Evolutionary conservation across 2,113 vertebrate genomes (phyloP).

Genomic region (Plecotus auritus): DNA sequence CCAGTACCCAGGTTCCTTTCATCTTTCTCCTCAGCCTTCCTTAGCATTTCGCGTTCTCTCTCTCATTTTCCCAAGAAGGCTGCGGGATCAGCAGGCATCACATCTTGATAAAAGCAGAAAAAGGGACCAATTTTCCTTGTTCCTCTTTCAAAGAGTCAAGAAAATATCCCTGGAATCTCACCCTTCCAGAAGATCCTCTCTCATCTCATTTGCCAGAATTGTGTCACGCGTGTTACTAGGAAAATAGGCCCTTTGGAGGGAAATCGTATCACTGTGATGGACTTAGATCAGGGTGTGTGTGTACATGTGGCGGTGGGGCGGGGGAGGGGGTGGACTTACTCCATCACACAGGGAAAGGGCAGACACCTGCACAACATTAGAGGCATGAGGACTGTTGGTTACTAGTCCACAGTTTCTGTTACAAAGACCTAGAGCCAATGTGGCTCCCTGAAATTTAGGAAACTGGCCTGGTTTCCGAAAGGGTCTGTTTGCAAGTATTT

Average conservation of each 20-base stretch:
- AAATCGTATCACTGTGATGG: neutral
- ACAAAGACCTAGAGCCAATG: neutral
- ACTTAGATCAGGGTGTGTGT: neutral
- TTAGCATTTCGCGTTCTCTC: neutral
- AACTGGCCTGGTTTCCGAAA: neutral
- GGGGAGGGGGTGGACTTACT: neutral
- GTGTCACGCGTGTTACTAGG: neutral
- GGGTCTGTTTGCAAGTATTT: neutral
- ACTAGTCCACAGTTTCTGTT: neutral
- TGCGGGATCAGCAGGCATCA: neutral
- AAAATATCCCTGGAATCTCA: neutral
- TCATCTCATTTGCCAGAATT: neutral
- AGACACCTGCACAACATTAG: neutral
- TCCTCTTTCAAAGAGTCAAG: neutral
- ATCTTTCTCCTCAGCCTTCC: neutral
- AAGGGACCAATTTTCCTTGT: neutral
- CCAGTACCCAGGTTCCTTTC: neutral
- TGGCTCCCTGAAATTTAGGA: neutral
- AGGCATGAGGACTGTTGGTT: neutral
- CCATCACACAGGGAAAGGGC: neutral
- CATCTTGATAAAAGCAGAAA: neutral
- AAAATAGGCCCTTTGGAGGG: neutral
- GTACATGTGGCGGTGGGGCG: neutral
- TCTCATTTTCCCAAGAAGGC: neutral
- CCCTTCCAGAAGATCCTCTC: neutral